These are phyloP conservation scores for Dinomys branickii DNA, from an alignment of 2,113 vertebrate species.

Conservation along the genomic window DNA sequence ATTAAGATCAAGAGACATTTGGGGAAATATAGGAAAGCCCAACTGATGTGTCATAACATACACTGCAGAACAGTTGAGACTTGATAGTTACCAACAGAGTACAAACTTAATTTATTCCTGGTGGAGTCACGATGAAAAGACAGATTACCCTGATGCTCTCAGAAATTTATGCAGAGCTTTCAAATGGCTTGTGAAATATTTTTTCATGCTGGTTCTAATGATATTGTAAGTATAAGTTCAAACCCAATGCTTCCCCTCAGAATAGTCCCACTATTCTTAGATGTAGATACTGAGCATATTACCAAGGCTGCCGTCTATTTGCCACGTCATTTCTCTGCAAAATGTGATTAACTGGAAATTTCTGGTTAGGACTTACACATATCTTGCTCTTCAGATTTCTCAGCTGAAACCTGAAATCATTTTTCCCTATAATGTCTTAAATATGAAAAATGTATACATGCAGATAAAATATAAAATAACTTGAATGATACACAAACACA, in stretches of 20 bases:
- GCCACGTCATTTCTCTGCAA: neutral
- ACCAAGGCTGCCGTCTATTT: neutral
- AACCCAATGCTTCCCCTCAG: neutral
- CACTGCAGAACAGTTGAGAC: neutral
- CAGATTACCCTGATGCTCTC: conserved; percentile 52
- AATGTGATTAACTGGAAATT: conserved; percentile 44
- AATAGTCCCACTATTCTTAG: neutral
- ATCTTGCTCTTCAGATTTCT: neutral
- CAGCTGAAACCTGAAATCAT: conserved; percentile 57
- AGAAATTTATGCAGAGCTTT: conserved; percentile 56
- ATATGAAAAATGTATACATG: conserved; percentile 32
- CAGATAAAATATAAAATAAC: conserved; percentile 68
- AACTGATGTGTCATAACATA: conserved; percentile 25
- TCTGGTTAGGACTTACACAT: neutral
- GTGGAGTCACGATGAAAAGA: conserved; percentile 62
- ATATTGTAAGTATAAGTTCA: conserved; percentile 39
- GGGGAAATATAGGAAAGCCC: neutral
- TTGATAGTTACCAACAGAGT: conserved; percentile 61
- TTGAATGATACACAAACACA: conserved; percentile 48
- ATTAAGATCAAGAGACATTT: conserved; percentile 47
- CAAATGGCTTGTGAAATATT: conserved; percentile 45
- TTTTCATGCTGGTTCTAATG: neutral
- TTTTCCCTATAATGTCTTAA: conserved; percentile 61
- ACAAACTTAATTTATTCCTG: conserved; percentile 75
- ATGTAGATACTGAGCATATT: neutral